These are phyloP conservation scores for Lycia hirtaria DNA, from an alignment of 2,888 invertebrate species.

Conservation along the genomic window DNA sequence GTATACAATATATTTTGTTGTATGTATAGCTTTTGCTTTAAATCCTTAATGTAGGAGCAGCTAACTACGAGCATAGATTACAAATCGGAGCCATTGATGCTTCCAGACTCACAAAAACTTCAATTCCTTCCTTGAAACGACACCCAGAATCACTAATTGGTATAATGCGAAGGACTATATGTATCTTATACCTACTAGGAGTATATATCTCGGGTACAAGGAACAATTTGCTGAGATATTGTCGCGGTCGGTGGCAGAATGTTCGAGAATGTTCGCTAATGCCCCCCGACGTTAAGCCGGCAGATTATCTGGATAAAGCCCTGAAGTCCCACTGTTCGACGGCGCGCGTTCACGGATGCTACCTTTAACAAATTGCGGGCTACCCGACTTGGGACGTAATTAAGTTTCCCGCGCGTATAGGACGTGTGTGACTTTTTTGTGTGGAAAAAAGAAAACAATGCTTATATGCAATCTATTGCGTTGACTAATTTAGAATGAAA, in stretches of 20 bases:
- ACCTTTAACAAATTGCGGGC: constrained; percentile 28
- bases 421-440: background rate
- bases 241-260: constrained; percentile 50
- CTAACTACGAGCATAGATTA: background rate
- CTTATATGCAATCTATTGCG: background rate
- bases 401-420: constrained; percentile 15
- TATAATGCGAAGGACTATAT: background rate
- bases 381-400: constrained; percentile 16
- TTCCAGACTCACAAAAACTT: constrained; percentile 7
- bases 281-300: constrained; percentile 60
- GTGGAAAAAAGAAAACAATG: background rate
- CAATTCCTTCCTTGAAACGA: background rate
- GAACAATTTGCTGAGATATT: constrained; percentile 52
- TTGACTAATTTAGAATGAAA: no score
- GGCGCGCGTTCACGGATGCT: constrained; percentile 30
- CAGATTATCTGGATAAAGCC: constrained; percentile 62
- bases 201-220: constrained; percentile 26
- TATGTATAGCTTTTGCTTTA: no score
- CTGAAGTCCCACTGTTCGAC: constrained; percentile 53
- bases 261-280: constrained; percentile 59
- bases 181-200: background rate
- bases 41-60: background rate
- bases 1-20: no score
- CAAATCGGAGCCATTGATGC: background rate
- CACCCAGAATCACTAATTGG: background rate